Percentiles rank a stretch among this genome's conserved stretches.
Conservation (phyloP, 2,113 vertebrate genomes). For the Salvator merianae region DNA sequence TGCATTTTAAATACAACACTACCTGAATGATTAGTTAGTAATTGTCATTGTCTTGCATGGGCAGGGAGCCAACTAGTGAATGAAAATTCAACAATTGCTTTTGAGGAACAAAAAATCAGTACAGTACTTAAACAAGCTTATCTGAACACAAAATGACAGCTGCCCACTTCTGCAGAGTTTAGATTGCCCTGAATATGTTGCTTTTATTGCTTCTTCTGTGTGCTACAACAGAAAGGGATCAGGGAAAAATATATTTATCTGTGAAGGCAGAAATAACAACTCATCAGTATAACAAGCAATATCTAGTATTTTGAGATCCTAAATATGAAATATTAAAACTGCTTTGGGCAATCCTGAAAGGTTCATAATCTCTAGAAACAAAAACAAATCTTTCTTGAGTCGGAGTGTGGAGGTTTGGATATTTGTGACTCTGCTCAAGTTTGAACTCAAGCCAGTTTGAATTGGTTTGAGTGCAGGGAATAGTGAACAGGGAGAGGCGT, state of each 20-base stretch:
- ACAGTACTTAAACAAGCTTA: slow-evolving; percentile 27
- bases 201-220: slow-evolving; percentile 17
- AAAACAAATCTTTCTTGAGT: too few species aligned
- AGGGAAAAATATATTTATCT: neutral
- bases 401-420: too few species aligned
- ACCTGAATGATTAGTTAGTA: neutral
- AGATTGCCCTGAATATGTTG: slow-evolving; percentile 16
- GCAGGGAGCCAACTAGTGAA: slow-evolving; percentile 46
- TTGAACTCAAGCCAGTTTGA: too few species aligned
- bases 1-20: neutral
- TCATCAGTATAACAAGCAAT: slow-evolving; percentile 26
- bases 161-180: slow-evolving; percentile 46
- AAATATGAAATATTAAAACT: slow-evolving; percentile 38
- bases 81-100: slow-evolving; percentile 51
- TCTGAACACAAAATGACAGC: slow-evolving; percentile 50
- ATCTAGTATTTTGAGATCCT: slow-evolving; percentile 5
- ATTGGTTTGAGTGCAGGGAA: too few species aligned
- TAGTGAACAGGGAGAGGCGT: too few species aligned
- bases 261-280: slow-evolving; percentile 34
- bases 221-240: slow-evolving; percentile 11
- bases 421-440: too few species aligned
- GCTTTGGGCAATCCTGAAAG: neutral
- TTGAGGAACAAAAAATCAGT: slow-evolving; percentile 37
- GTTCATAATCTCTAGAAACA: neutral
- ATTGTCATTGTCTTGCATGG: slow-evolving; percentile 41